Base-by-base conservation (phyloP, 2,113 vertebrate genomes). In the Paraplagusia blochii region DNA sequence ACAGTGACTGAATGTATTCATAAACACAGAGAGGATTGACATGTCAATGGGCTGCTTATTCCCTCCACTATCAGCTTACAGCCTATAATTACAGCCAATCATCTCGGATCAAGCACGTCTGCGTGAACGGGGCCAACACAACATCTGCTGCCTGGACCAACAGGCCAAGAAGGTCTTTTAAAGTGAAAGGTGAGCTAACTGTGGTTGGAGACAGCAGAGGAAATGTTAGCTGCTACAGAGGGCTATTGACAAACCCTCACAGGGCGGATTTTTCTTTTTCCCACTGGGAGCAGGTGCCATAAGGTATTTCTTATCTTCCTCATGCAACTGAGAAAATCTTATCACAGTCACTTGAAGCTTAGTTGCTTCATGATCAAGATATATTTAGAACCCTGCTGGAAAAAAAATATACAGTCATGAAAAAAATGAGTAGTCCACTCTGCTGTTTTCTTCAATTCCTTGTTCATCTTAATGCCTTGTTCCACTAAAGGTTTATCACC, bases 71-170 rank as follows among this genome's bases (percentile, higher is more conserved):
- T 93, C 90, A 74, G 80, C 63, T 93, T 92, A 79, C 92, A 88
- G 86, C 75, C 67, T 67, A 66, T 87, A 91, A 93, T 92, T 90
- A 92, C 66, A 71, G 73, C 85, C 87, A 89, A 88, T 89, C 89
- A 88, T 86, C 74, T 66, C 67, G 86, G 87, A 89, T 88, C 84
- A 86, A 87, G 83, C 77, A 76, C 63, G 84, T 87, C 86, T 84
- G 86, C 77, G 65, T 84, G 85, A 87, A 73, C 77, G 19, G 83
- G 83, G 66, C 79, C 82, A 82, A 76, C 54, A 53, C 70, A 88
- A 88, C 89, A 90, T 90, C 89, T 91, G 90, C 83, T 87, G 78
- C 80, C 69, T 63, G 4, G 44, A 77, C 81, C 66, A 22, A 51
- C 69, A 17, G 63, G 64, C 80, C 71, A 54, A 74, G 47, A 6